phyloP scores from a whole-genome alignment of 2,113 vertebrate genomes.

The Procavia capensis region DNA sequence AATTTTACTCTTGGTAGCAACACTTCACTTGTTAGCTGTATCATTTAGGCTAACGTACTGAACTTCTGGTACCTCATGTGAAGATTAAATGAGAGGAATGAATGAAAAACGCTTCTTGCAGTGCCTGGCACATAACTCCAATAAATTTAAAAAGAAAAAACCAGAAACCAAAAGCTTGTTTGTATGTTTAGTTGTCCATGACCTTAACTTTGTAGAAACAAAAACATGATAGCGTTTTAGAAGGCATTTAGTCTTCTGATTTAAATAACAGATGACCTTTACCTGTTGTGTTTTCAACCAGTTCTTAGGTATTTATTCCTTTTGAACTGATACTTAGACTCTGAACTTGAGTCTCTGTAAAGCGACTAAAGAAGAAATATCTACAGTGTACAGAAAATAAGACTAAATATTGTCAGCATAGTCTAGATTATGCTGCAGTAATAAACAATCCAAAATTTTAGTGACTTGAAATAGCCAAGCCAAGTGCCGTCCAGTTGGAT shows the following conservation, averaged over 20 bases:
- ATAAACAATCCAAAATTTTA: slow-evolving; percentile 21
- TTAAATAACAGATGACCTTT: slow-evolving; percentile 45
- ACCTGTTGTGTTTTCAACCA: not conserved
- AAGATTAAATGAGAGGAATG: not conserved
- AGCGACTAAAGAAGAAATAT: slow-evolving; percentile 30
- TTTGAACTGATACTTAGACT: slow-evolving; percentile 32
- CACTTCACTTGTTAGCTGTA: not conserved
- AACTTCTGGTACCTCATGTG: not conserved
- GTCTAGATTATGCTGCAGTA: not conserved
- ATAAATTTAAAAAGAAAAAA: slow-evolving; percentile 19
- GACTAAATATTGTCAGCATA: not conserved
- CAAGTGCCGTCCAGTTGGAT: too few relatives aligned
- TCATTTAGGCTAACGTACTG: not conserved
- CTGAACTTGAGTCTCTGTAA: slow-evolving; percentile 16
- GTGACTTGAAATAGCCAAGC: not conserved
- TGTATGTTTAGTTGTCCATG: not conserved
- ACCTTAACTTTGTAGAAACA: slow-evolving; percentile 9
- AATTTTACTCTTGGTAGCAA: slow-evolving; percentile 19
- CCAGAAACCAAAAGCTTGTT: not conserved
- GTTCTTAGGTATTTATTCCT: slow-evolving; percentile 6
- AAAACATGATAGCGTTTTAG: slow-evolving; percentile 16
- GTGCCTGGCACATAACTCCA: not conserved
- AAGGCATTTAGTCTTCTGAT: slow-evolving; percentile 30
- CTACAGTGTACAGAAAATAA: not conserved
- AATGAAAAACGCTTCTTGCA: not conserved